A percentile compares a stretch with the other conserved stretches of the same genome.
phyloP scores from a whole-genome alignment of 2,113 vertebrate species.

The Oreamnos americanus region DNA sequence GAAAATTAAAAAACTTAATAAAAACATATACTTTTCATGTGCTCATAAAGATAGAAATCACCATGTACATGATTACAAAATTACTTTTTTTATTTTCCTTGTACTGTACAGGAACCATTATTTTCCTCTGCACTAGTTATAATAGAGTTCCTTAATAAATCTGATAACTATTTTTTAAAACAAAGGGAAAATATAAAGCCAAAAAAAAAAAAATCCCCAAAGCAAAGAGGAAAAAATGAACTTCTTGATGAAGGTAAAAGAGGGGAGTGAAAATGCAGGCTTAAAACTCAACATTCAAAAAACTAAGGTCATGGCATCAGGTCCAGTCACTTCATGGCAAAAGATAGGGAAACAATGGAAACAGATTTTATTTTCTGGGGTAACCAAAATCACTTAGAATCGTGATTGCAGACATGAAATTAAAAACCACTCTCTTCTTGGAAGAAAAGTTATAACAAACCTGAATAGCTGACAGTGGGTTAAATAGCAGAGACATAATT shows the following conservation, averaged over 20 bases:
- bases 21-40: not conserved
- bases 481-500: not conserved
- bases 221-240: not conserved
- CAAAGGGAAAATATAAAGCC: not conserved
- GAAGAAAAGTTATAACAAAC: not conserved
- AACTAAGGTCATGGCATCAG: not conserved
- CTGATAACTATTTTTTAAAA: not conserved
- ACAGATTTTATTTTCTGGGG: not conserved
- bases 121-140: not conserved
- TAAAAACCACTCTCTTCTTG: not conserved
- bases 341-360: not conserved
- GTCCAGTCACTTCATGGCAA: not conserved
- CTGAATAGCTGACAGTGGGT: not conserved
- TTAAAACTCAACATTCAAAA: not conserved
- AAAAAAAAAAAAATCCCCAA: not conserved
- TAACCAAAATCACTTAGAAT: not conserved
- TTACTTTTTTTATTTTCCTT: not conserved
- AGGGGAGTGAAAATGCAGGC: not conserved
- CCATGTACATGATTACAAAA: not conserved
- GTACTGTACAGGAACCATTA: not conserved
- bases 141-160: not conserved
- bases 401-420: not conserved
- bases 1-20: constrained; percentile 2
- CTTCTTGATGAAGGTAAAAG: not conserved
- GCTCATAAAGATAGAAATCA: not conserved